phyloP scores from a whole-genome alignment of 1,140 invertebrate species.

The Epicauta chinensis region DNA sequence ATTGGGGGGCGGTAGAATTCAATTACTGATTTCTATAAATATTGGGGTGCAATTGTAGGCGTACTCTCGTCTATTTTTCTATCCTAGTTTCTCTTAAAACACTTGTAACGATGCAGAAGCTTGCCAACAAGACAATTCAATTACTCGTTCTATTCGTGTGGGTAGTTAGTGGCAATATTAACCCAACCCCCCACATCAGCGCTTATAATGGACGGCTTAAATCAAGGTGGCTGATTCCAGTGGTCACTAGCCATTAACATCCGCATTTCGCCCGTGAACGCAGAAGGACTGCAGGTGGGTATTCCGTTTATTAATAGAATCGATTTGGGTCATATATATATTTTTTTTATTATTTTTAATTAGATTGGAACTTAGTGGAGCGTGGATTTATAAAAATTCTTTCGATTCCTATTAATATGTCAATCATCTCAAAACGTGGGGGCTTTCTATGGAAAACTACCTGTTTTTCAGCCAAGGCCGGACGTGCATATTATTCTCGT shows the following conservation, averaged over 20 bases:
- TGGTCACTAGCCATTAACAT: conserved; percentile 10
- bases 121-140: conserved; percentile 43
- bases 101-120: conserved; percentile 21
- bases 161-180: conserved; percentile 22
- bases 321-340: neutral
- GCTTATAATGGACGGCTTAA: conserved; percentile 16
- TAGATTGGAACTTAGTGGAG: neutral
- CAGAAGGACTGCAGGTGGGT: too few relatives aligned
- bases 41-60: conserved; percentile 32
- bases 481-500: conserved; percentile 9
- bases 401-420: conserved; percentile 17
- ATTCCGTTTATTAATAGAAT: neutral
- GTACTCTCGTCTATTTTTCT: conserved; percentile 25
- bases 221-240: conserved; percentile 13
- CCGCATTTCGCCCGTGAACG: too few relatives aligned
- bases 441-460: conserved; percentile 10
- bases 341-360: neutral
- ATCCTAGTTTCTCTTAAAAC: conserved; percentile 6
- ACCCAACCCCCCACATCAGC: conserved; percentile 1
- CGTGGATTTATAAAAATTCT: neutral
- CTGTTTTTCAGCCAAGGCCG: conserved; percentile 19
- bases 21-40: conserved; percentile 40
- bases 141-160: conserved; percentile 37
- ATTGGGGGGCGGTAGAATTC: conserved; percentile 34
- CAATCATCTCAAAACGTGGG: conserved; percentile 16